Conservation (phyloP, 2,113 vertebrate species). For the Cinclus cinclus region DNA sequence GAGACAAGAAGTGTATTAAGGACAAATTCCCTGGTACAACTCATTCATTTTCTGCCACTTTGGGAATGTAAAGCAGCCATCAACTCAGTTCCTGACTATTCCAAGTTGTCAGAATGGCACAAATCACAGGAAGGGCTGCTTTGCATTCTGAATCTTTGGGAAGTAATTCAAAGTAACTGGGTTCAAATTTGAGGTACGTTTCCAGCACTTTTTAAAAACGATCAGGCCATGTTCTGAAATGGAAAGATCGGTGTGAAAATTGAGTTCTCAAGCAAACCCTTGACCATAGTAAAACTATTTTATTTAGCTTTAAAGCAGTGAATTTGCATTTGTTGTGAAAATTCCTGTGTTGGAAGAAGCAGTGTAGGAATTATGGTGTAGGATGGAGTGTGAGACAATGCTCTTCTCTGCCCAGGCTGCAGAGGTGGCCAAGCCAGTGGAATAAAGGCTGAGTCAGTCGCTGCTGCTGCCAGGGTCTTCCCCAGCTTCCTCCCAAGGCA, state of each 20-base stretch:
- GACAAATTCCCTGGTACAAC: not conserved
- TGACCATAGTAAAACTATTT: not conserved
- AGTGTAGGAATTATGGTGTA: not conserved
- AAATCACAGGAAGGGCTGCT: not conserved
- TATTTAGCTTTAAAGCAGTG: not conserved
- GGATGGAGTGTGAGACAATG: accelerated
- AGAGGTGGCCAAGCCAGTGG: not conserved
- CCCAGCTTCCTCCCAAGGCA: not conserved
- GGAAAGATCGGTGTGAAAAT: not conserved
- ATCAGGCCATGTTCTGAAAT: not conserved
- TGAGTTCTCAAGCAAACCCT: not conserved
- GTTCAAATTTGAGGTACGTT: not conserved
- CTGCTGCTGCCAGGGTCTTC: not conserved
- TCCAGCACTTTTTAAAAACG: not conserved
- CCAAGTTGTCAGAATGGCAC: not conserved
- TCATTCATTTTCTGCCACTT: not conserved
- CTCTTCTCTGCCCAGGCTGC: not conserved
- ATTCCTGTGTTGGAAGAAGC: not conserved
- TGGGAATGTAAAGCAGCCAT: not conserved
- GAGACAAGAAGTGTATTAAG: not conserved
- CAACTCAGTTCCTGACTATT: not conserved
- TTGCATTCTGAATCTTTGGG: not conserved
- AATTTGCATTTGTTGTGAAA: not conserved
- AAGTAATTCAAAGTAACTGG: not conserved
- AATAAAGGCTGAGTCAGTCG: not conserved